Conservation (phyloP, 2,888 invertebrate species). For the Folsomia manolachei region DNA sequence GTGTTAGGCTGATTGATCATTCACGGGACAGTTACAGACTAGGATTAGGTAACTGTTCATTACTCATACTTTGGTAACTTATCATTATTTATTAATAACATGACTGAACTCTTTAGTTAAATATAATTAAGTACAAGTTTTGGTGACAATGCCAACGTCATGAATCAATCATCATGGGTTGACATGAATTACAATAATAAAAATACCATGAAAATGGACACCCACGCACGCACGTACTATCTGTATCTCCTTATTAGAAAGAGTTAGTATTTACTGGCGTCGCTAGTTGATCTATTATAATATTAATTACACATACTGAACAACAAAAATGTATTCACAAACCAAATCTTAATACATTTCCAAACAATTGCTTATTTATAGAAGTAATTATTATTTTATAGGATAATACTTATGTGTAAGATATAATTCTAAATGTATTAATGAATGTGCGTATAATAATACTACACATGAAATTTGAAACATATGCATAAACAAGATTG, state of each 20-base stretch:
- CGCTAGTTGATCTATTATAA: too few relatives aligned
- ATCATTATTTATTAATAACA: slow-evolving; percentile 4
- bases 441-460: background rate
- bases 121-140: background rate
- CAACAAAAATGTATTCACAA: background rate
- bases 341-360: background rate
- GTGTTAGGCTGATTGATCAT: background rate
- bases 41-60: too few relatives aligned
- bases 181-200: background rate
- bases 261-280: background rate
- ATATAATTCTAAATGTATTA: background rate
- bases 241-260: background rate
- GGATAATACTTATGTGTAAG: background rate
- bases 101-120: background rate
- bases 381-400: background rate
- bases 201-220: too few relatives aligned
- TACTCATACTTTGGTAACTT: background rate
- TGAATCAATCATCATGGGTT: background rate
- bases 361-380: background rate
- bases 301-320: background rate
- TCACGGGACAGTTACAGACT: too few relatives aligned
- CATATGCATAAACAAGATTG: background rate
- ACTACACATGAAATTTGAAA: background rate
- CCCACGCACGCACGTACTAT: background rate
- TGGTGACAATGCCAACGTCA: background rate